Evolutionary conservation across 2,888 invertebrate genomes (phyloP).

Genomic region (Mactromeris polynyma): DNA sequence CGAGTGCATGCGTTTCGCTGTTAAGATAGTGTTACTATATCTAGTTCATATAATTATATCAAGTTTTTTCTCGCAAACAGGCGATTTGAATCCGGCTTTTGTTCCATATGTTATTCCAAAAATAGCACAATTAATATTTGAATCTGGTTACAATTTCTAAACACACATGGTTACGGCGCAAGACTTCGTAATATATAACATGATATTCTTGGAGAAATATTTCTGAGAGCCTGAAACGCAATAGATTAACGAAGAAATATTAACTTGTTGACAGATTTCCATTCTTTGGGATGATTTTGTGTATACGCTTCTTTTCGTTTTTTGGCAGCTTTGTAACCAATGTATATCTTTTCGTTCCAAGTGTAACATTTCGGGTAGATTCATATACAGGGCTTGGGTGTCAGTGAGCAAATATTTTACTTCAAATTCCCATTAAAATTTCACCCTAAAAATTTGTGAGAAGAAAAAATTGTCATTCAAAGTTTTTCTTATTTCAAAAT

Average conservation of each 20-base stretch:
- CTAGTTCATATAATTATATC: neutral
- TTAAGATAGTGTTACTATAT: neutral
- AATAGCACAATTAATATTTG: neutral
- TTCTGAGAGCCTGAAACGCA: neutral
- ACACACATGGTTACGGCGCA: neutral
- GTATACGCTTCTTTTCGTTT: neutral
- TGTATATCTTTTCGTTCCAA: neutral
- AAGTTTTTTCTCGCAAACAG: neutral
- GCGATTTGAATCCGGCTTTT: neutral
- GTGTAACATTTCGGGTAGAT: neutral
- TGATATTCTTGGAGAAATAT: neutral
- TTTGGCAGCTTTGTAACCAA: slow-evolving; percentile 9
- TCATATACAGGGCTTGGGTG: neutral
- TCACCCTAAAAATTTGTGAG: no score
- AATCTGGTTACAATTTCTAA: neutral
- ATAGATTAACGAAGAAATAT: neutral
- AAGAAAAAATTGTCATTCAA: no score
- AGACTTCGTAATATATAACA: neutral
- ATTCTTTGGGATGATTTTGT: neutral
- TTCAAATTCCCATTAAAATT: no score
- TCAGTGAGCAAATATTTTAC: no score
- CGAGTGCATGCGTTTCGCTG: neutral
- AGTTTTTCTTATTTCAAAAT: no score
- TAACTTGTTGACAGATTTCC: neutral
- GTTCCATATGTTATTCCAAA: neutral